Evolutionary conservation across 2,113 vertebrate species (phyloP).

Genomic region (Eurystomus gularis): DNA sequence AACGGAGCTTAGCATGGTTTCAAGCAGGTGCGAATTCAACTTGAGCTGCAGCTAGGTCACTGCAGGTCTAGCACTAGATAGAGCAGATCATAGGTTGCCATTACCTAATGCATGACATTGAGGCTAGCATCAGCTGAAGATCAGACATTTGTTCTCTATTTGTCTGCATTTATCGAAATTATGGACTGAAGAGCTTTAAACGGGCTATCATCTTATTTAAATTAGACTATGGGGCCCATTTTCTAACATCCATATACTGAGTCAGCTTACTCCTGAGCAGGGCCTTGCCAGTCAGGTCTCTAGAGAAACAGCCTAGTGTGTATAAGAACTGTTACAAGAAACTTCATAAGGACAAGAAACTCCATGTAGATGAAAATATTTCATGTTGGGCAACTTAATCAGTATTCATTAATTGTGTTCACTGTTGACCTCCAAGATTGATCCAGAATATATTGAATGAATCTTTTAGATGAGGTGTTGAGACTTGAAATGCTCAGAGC

Average conservation of each 20-base stretch:
- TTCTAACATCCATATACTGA: background rate
- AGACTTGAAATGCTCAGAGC: background rate
- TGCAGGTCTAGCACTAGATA: background rate
- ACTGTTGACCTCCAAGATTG: background rate
- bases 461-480: background rate
- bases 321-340: background rate
- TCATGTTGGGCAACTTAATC: background rate
- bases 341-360: background rate
- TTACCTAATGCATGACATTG: fast-evolving
- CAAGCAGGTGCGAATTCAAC: background rate
- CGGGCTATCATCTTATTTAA: background rate
- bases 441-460: background rate
- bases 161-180: background rate
- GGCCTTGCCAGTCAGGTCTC: background rate
- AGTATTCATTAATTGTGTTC: background rate
- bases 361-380: background rate
- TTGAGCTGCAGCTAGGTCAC: background rate
- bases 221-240: background rate
- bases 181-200: background rate
- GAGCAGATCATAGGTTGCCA: background rate
- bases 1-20: background rate
- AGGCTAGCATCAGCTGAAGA: background rate
- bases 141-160: background rate
- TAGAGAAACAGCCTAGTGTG: background rate
- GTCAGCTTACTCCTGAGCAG: background rate